Percentiles rank a stretch among this genome's conserved stretches.
These are phyloP conservation scores for Ostrea denselamellosa DNA, from an alignment of 1,140 invertebrate genomes.

Conservation along the genomic window DNA sequence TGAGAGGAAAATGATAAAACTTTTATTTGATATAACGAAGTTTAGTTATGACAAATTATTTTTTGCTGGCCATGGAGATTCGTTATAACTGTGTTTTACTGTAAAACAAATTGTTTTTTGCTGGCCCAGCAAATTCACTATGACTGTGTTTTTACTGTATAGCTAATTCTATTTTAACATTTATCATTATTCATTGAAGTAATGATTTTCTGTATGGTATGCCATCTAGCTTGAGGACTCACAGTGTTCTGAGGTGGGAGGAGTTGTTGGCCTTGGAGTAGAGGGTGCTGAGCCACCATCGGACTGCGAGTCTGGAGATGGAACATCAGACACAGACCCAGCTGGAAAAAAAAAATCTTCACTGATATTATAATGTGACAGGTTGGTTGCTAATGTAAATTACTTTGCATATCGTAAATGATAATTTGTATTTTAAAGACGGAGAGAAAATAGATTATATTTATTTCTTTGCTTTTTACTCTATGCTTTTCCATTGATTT, in stretches of 20 bases:
- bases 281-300: conserved; percentile 62
- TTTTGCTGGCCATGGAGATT: too few species aligned
- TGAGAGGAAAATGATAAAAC: too few species aligned
- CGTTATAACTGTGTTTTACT: too few species aligned
- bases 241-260: conserved; percentile 69
- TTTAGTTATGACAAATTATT: too few species aligned
- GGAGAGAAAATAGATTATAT: background rate
- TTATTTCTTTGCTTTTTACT: background rate
- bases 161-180: too few species aligned
- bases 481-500: background rate
- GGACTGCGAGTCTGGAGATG: conserved; percentile 65
- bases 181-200: too few species aligned
- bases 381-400: background rate
- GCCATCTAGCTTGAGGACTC: conserved; percentile 32
- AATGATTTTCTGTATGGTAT: too few species aligned
- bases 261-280: conserved; percentile 63
- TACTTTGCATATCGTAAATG: background rate
- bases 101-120: too few species aligned
- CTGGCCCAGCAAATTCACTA: too few species aligned
- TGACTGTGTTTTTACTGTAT: too few species aligned
- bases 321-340: conserved; percentile 34
- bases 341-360: conserved; percentile 42
- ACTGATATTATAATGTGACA: background rate
- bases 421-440: background rate
- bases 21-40: too few species aligned